Evolutionary conservation across 2,113 vertebrate genomes (phyloP), one percentile per base, ranked within the genome.

Genomic region (Caretta caretta): DNA sequence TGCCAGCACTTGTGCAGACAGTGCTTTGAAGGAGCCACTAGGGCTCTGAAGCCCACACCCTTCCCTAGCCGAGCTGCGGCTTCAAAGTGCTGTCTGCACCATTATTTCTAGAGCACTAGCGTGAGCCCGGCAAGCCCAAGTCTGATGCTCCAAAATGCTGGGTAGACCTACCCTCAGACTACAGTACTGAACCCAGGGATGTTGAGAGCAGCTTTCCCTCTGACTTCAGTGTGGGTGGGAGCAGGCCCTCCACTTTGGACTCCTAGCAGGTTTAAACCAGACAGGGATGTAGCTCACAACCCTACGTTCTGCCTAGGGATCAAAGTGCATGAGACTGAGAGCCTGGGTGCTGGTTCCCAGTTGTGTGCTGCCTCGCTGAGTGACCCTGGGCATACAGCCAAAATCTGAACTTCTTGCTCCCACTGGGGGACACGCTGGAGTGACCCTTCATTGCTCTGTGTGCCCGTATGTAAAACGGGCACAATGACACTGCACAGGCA

Each of bases 161-260:
- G 59, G 25, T 10, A 35, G 59, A 27, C 59, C 5, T 27, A 35
- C 11, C 29, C 29, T 42, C 8, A 38, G n/a, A 20, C n/a, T 72
- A 4, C n/a, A 72, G 69, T 3, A 7, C 62, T 69, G 6, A 6
- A 6, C 62, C 35, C 35, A 8, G 13, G 27, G n/a, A 19, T 17
- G 7, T 16, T 19, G 17, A 69, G 35, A 69, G 65, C 35, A 72
- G 65, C 16, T 19, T 72, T 7, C 35, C n/a, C 31, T 16, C 12
- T 65, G 35, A 65, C 62, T 65, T 35, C 31, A 65, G 62, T 65
- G 38, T 72, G 27, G 78, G 29, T 24, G 42, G 0, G 0, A 87
- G 17, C 16, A 0, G 0, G 11, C 85, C 51, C 54, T 16, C 56
- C 57, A 46, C 13, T 48, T 24, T 1, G 2, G 12, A 38, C 65